phyloP scores from a whole-genome alignment of 2,113 vertebrate species.

The Collichthys lucidus region DNA sequence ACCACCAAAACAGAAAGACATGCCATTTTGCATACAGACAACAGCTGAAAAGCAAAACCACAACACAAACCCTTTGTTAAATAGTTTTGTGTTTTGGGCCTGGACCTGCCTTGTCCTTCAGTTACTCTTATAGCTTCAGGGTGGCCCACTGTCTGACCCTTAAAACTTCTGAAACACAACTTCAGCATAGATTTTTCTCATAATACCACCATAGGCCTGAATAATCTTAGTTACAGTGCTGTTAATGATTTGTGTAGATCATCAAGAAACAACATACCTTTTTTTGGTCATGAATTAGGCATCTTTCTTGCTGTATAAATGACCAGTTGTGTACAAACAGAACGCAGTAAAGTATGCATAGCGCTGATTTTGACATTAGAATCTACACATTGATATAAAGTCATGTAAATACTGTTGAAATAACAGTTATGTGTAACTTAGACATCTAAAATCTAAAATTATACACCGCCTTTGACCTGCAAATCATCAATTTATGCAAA shows the following conservation, averaged over 20 bases:
- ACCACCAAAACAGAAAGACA: slow-evolving; percentile 3
- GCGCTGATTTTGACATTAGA: neutral
- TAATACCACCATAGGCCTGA: neutral
- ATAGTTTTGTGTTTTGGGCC: slow-evolving; percentile 48
- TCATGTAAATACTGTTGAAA: neutral
- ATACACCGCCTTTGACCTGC: neutral
- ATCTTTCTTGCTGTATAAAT: neutral
- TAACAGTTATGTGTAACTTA: neutral
- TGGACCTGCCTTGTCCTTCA: slow-evolving; percentile 2
- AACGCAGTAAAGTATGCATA: neutral
- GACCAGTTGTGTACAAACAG: neutral
- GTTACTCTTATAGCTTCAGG: neutral
- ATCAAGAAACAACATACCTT: neutral
- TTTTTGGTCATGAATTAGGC: neutral
- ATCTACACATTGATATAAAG: neutral
- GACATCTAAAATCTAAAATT: neutral
- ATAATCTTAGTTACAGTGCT: neutral
- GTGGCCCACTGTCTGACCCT: neutral
- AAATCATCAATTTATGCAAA: slow-evolving; percentile 1
- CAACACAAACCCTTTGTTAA: slow-evolving; percentile 30
- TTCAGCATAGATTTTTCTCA: neutral
- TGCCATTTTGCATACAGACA: slow-evolving; percentile 18
- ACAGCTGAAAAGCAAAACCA: slow-evolving; percentile 2
- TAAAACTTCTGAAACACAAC: neutral
- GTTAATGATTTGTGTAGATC: neutral